Evolutionary conservation across 1,140 invertebrate species (phyloP).

Genomic region (Daktulosphaira vitifoliae): DNA sequence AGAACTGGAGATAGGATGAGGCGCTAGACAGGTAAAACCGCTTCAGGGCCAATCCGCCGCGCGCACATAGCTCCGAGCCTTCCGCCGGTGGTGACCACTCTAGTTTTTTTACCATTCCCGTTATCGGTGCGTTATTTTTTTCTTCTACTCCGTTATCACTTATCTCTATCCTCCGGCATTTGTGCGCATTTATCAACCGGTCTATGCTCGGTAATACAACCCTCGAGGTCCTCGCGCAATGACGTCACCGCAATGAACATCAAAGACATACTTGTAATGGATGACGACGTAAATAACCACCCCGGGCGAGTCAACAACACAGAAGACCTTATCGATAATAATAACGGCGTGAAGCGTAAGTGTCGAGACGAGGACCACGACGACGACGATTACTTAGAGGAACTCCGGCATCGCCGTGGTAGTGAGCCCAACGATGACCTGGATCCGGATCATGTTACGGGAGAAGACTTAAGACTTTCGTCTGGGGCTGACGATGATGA

Average conservation of each 20-base stretch:
- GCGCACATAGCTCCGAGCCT: slow-evolving; percentile 32
- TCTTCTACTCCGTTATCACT: background rate
- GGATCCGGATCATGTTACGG: no score
- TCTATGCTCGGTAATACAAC: background rate
- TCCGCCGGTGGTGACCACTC: slow-evolving; percentile 30
- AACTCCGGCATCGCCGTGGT: background rate
- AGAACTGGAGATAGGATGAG: background rate
- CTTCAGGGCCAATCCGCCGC: slow-evolving; percentile 27
- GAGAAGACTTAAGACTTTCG: no score
- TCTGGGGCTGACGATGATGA: slow-evolving; percentile 8
- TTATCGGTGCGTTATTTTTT: background rate
- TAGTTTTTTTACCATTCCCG: slow-evolving; percentile 1
- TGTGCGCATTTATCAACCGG: background rate
- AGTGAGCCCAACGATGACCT: slow-evolving; percentile 3
- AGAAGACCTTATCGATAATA: background rate
- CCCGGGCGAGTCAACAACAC: background rate
- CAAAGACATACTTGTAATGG: slow-evolving; percentile 30
- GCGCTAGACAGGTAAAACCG: slow-evolving; percentile 17
- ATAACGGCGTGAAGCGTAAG: background rate
- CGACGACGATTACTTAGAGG: background rate
- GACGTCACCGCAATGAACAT: slow-evolving; percentile 20
- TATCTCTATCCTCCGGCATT: background rate
- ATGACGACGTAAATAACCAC: slow-evolving; percentile 7
- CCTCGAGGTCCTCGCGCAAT: background rate
- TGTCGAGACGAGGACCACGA: slow-evolving; percentile 8